phyloP scores from a whole-genome alignment of 35 echinoderm and acorn worm species.

The Lytechinus pictus region DNA sequence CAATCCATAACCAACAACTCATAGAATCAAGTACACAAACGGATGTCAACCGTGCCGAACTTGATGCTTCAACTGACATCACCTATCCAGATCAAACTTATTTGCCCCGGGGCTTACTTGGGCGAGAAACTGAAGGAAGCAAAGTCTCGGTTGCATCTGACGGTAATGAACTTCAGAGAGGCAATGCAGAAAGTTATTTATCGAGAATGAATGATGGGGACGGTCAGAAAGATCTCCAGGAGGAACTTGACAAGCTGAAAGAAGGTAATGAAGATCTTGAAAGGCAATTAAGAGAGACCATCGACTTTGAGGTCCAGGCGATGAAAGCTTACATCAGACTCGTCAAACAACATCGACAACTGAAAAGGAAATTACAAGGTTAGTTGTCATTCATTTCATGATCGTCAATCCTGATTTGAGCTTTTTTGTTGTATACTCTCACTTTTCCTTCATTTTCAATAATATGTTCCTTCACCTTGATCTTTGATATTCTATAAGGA shows the following conservation, averaged over 20 bases:
- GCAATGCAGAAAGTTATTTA: background rate
- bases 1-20: background rate
- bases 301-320: slow-evolving; percentile 45
- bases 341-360: slow-evolving; percentile 28
- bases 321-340: slow-evolving; percentile 44
- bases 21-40: background rate
- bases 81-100: background rate
- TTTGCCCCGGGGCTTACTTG: background rate
- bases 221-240: background rate
- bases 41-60: background rate
- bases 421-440: background rate
- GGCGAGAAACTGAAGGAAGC: background rate
- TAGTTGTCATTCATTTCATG: background rate
- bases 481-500: background rate
- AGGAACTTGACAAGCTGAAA: slow-evolving; percentile 21
- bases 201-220: background rate
- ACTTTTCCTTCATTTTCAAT: background rate
- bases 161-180: background rate
- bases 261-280: slow-evolving; percentile 27
- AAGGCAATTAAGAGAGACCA: slow-evolving; percentile 27
- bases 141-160: background rate
- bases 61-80: background rate
- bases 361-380: slow-evolving; percentile 22
- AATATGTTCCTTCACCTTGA: background rate
- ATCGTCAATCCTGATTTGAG: background rate